These are phyloP conservation scores for Baryphthengus martii DNA, from an alignment of 2,113 vertebrate species.

Conservation along the genomic window DNA sequence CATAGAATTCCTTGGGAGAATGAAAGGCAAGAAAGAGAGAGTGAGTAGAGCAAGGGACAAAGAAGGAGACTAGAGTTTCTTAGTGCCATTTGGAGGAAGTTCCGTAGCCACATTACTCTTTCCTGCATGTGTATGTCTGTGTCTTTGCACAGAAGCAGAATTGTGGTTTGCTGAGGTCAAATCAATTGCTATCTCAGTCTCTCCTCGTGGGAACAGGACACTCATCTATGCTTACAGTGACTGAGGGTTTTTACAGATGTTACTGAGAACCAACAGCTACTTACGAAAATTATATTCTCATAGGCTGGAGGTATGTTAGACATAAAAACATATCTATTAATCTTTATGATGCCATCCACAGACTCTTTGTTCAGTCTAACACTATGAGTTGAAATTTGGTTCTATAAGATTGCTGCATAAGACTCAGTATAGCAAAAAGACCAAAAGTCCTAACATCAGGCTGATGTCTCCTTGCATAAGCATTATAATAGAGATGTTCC, in stretches of 20 bases:
- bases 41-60: background rate
- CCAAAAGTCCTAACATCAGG: fast-evolving
- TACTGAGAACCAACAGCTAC: background rate
- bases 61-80: background rate
- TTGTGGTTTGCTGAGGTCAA: background rate
- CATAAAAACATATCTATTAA: background rate
- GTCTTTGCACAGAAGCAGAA: background rate
- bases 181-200: background rate
- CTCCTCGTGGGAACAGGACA: background rate
- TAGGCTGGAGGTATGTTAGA: background rate
- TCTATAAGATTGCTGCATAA: background rate
- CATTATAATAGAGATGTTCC: background rate
- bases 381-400: background rate
- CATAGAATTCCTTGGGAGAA: background rate
- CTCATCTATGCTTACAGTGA: background rate
- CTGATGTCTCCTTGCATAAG: background rate
- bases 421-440: background rate
- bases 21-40: background rate
- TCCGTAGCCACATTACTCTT: background rate
- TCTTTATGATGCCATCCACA: background rate
- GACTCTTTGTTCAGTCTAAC: background rate
- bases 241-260: background rate
- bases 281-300: background rate
- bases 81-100: background rate
- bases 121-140: background rate